Evolutionary conservation across 2,797 vertebrate species (phyloP).

Genomic region (Cryptoblepharus egeriae): DNA sequence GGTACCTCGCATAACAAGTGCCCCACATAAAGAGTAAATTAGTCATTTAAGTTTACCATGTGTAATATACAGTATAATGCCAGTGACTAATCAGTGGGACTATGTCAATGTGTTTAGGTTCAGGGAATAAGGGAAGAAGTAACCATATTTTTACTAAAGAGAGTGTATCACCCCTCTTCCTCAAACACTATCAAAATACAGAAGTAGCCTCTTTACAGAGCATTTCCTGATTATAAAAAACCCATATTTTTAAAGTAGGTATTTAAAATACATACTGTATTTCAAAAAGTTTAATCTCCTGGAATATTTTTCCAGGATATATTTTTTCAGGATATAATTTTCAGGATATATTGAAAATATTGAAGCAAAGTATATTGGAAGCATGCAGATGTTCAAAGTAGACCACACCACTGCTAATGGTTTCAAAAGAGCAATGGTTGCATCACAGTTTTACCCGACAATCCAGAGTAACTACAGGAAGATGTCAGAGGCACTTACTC

Average conservation of each 20-base stretch:
- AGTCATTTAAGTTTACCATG: no score
- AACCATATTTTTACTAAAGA: neutral
- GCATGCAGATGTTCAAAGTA: neutral
- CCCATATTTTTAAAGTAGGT: neutral
- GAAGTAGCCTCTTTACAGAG: neutral
- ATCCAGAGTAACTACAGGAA: no score
- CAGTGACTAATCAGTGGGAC: neutral
- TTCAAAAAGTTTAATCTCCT: no score
- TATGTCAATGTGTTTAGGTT: neutral
- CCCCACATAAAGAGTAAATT: no score
- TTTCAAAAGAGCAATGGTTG: neutral
- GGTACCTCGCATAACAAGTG: no score
- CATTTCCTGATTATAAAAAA: neutral
- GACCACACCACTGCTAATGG: neutral
- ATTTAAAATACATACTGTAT: neutral
- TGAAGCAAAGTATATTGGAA: neutral
- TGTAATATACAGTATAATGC: no score
- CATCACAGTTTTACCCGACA: neutral
- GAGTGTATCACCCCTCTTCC: neutral
- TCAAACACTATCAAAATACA: neutral
- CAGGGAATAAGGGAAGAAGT: neutral
- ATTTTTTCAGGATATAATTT: no score
- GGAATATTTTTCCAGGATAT: no score
- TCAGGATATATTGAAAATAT: no score
- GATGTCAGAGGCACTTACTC: no score